Percentiles rank a stretch among this genome's conserved stretches.
Evolutionary conservation across 2,888 invertebrate genomes (phyloP).

Genomic region (Drosophila melanocephala): DNA sequence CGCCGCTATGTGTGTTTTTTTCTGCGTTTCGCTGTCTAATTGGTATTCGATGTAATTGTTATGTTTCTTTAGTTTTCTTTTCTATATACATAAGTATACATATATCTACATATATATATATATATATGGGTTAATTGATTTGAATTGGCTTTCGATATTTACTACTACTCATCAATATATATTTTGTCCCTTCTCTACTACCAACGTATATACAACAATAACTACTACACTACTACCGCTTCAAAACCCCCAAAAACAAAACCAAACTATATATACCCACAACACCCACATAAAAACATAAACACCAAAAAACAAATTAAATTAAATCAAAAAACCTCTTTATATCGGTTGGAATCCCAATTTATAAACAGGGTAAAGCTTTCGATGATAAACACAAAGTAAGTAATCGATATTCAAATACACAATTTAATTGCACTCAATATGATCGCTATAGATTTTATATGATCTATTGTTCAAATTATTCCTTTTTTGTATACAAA

Average conservation of each 20-base stretch:
- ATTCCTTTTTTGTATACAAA: slow-evolving; percentile 38
- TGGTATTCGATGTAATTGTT: slow-evolving; percentile 53
- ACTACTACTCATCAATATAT: slow-evolving; percentile 44
- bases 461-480: slow-evolving; percentile 41
- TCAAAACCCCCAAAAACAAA: slow-evolving; percentile 30
- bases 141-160: slow-evolving; percentile 62
- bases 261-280: slow-evolving; percentile 32
- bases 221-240: slow-evolving; percentile 59
- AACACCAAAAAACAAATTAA: slow-evolving; percentile 31
- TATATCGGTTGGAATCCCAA: slow-evolving; percentile 54
- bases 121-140: slow-evolving; percentile 50
- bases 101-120: background rate
- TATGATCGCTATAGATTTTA: slow-evolving; percentile 17
- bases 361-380: slow-evolving; percentile 81
- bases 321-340: slow-evolving; percentile 44
- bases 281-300: slow-evolving; percentile 18
- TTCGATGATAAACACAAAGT: slow-evolving; percentile 82
- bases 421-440: slow-evolving; percentile 32
- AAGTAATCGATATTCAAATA: slow-evolving; percentile 70
- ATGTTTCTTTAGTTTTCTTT: slow-evolving; percentile 29
- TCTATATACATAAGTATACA: background rate
- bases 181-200: slow-evolving; percentile 70
- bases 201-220: slow-evolving; percentile 40
- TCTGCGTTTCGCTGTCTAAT: slow-evolving; percentile 63
- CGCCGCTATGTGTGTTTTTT: slow-evolving; percentile 64